Base-by-base conservation (phyloP, 2,797 vertebrate genomes). In the Hapalemur alaotrensis region DNA sequence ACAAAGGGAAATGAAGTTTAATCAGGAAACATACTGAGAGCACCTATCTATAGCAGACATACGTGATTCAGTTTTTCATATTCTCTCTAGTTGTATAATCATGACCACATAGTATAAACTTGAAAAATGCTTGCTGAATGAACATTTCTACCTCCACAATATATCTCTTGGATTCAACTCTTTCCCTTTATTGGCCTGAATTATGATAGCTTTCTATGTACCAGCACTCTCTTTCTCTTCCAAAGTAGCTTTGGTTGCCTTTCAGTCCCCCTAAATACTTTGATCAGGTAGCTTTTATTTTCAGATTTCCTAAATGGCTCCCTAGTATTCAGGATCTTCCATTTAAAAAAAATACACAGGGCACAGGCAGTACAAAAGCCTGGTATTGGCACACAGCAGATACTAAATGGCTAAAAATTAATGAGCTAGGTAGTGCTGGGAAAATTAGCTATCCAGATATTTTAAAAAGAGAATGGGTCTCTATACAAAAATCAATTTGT, bases 1-100 rank as follows among this genome's bases (percentile, higher is more conserved):
- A 90, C 50, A 76, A 92, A 96, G 69, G 28, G 14, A 93, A 96
- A 93, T n/a, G 7, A 98, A 73, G 9, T 72, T 92, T 78, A 93
- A 86, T 3, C 81, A 46, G 30, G 69, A 80, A 38, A 30, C 4
- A 57, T 79, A 83, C 22, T 41, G 46, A 86, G 1, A 69, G 23
- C 22, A 43, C 30, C 81, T 92, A 76, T 43, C 52, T 46, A 76
- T 2, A 86, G 41, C 28, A 89, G 41, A 72, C 22, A 50, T 41
- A 79, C 7, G 4, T 28, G 13, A 61, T 23, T 95, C 20, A 63
- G 28, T 92, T 96, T 87, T 92, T 82, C 41, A 83, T 84, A 59
- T 30, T 94, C n/a, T 88, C 69, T 70, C 50, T 28, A 83, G 32
- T 4, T 93, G 13, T 41, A 69, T 43, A 63, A 92, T 52, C 20